These are phyloP conservation scores for Mesochorus sp. DNA, from an alignment of 2,888 invertebrate genomes.

Conservation along the genomic window DNA sequence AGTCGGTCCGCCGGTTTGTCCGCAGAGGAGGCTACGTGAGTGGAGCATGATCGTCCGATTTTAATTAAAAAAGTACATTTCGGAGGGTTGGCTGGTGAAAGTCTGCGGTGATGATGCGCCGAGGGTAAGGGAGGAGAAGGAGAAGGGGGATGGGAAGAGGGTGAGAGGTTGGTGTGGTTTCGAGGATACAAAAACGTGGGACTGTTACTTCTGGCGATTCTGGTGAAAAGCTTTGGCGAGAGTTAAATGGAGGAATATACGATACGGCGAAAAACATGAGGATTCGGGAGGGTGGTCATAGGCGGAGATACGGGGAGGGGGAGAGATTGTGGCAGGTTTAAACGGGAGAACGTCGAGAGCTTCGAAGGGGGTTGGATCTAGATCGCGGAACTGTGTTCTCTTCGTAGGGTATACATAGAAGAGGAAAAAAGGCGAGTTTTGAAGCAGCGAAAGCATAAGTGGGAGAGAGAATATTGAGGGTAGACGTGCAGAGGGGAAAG, in stretches of 20 bases:
- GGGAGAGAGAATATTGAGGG: slow-evolving; percentile 63
- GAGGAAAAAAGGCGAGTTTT: slow-evolving; percentile 17
- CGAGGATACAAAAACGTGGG: slow-evolving; percentile 57
- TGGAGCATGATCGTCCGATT: slow-evolving; percentile 66
- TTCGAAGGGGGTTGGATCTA: slow-evolving; percentile 74
- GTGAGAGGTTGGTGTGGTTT: slow-evolving; percentile 35
- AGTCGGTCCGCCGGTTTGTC: too few species aligned
- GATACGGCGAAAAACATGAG: slow-evolving; percentile 70
- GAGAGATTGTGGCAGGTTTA: slow-evolving; percentile 69
- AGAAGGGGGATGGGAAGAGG: slow-evolving; percentile 34
- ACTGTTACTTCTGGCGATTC: slow-evolving; percentile 46
- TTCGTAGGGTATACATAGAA: slow-evolving; percentile 19
- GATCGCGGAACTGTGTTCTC: slow-evolving; percentile 64
- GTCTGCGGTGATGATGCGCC: slow-evolving; percentile 43
- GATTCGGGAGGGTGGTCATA: slow-evolving; percentile 81
- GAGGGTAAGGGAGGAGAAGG: slow-evolving; percentile 34
- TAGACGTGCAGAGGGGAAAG: slow-evolving; percentile 74
- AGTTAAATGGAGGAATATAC: neutral
- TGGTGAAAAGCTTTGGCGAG: slow-evolving; percentile 80
- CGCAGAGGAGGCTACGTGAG: slow-evolving; percentile 26
- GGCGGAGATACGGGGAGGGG: slow-evolving; percentile 74
- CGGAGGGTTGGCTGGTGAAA: slow-evolving; percentile 32
- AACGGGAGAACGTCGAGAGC: slow-evolving; percentile 60
- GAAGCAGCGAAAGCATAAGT: slow-evolving; percentile 38
- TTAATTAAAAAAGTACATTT: slow-evolving; percentile 72